phyloP scores from a whole-genome alignment of 2,888 invertebrate species.

The Loripinus fragilis region DNA sequence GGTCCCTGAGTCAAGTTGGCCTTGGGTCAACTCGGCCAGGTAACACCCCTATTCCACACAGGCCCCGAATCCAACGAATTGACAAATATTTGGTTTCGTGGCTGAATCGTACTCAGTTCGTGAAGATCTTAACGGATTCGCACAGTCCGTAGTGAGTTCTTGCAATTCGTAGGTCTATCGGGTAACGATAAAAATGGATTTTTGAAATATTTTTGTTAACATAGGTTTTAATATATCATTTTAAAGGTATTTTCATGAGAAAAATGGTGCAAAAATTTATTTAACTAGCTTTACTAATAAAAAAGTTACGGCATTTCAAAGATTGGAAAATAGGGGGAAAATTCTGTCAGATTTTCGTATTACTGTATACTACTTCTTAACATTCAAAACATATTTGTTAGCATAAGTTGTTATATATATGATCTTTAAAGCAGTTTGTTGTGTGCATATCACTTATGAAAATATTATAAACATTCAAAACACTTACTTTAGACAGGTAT shows the following conservation, averaged over 20 bases:
- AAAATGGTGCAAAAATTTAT: slow-evolving; percentile 4
- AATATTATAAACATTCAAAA: background rate
- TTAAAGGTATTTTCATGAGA: slow-evolving; percentile 9
- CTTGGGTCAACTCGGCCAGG: too few species aligned
- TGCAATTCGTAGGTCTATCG: too few species aligned
- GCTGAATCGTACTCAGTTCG: too few species aligned
- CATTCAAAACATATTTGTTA: background rate
- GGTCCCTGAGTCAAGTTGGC: too few species aligned
- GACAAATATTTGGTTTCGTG: too few species aligned
- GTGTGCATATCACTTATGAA: background rate
- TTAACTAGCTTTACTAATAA: background rate
- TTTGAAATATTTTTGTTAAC: background rate
- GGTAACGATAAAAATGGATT: background rate
- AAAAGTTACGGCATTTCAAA: slow-evolving; percentile 1
- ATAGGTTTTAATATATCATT: background rate
- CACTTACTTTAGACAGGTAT: slow-evolving; percentile 11
- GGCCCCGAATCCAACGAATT: too few species aligned
- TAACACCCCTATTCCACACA: too few species aligned
- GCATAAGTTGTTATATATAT: too few species aligned
- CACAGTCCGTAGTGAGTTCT: too few species aligned
- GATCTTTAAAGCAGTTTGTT: background rate
- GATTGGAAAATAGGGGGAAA: background rate
- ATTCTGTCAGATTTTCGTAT: slow-evolving; percentile 10
- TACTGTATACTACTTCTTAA: background rate
- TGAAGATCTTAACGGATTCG: too few species aligned